Base-by-base conservation (phyloP, 2,888 invertebrate genomes). In the Volucella zonaria region DNA sequence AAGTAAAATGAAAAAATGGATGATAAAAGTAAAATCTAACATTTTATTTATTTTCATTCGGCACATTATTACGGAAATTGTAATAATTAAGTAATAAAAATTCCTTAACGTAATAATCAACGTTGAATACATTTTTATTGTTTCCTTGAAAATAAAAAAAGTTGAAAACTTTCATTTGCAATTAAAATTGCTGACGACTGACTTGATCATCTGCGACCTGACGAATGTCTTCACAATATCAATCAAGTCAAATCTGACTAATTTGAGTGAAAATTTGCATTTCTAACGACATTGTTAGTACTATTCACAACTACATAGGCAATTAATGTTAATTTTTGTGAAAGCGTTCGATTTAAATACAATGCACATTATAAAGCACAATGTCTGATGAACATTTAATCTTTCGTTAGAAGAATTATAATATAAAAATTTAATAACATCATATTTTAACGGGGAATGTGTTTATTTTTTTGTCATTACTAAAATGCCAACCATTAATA, bases 221-320 rank as follows among this genome's bases (percentile, higher is more conserved):
- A 58, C 58, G 47, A 68, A 68, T 38, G 11, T 18, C 56, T 58
- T 68, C 18, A 12, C 10, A 40, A 58, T 47, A 58, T 11, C 31
- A 49, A 14, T 47, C 47, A 68, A 68, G 58, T 38, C 38, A 40
- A 38, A 68, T 58, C 15, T 45, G 0, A 45, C 45, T 56, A 68
- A 45, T 68, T 45, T 58, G 56, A 56, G 40, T 12, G 15, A 52
- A 68, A 31, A 68, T 68, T 58, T 58, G 47, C 68, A 68, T 58
- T 68, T 38, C 12, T 38, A 68, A 1, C 18, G 23, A 15, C 1
- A 23, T 40, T 42, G 9, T 42, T 52, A 42, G 15, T 3, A 31
- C 15, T 49, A 11, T 49, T 10, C 15, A 8, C 11, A 45, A 31
- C n/a, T 38, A 31, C 15, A 15, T 38, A 0, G 11, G 38, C 12